phyloP scores from a whole-genome alignment of 2,113 vertebrate genomes.

The Crotophaga sulcirostris region DNA sequence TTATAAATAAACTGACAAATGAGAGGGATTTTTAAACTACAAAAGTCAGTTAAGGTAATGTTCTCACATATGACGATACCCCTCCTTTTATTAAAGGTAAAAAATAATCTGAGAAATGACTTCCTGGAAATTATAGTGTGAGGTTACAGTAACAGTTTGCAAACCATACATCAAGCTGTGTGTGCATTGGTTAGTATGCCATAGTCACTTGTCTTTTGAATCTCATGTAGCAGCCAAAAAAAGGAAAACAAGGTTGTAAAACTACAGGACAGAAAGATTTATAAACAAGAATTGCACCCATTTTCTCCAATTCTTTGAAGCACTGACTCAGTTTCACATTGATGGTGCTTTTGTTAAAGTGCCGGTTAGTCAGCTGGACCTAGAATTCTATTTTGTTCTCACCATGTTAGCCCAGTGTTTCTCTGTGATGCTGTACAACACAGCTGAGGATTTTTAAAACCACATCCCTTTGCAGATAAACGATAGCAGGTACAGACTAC shows the following conservation, averaged over 20 bases:
- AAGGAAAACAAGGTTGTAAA: background rate
- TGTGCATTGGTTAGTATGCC: background rate
- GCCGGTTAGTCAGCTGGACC: background rate
- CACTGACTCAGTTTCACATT: background rate
- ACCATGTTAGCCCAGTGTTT: background rate
- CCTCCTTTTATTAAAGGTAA: background rate
- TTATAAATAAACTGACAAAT: background rate
- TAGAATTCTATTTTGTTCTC: background rate
- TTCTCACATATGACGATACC: background rate
- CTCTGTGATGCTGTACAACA: background rate
- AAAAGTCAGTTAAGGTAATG: background rate
- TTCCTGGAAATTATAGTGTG: background rate
- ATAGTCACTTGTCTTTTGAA: background rate
- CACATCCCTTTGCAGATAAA: background rate
- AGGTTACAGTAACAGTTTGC: background rate
- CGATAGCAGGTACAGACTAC: background rate
- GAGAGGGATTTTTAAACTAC: background rate
- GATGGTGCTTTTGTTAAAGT: slow-evolving; percentile 20
- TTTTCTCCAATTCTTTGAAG: background rate
- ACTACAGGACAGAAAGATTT: background rate
- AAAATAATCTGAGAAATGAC: background rate
- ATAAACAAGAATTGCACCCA: background rate
- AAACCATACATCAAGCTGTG: background rate
- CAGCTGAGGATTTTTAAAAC: background rate
- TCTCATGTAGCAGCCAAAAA: background rate